A percentile compares a stretch with the other conserved stretches of the same genome.
Conservation (phyloP, 2,113 vertebrate species). For the Gadus chalcogrammus region DNA sequence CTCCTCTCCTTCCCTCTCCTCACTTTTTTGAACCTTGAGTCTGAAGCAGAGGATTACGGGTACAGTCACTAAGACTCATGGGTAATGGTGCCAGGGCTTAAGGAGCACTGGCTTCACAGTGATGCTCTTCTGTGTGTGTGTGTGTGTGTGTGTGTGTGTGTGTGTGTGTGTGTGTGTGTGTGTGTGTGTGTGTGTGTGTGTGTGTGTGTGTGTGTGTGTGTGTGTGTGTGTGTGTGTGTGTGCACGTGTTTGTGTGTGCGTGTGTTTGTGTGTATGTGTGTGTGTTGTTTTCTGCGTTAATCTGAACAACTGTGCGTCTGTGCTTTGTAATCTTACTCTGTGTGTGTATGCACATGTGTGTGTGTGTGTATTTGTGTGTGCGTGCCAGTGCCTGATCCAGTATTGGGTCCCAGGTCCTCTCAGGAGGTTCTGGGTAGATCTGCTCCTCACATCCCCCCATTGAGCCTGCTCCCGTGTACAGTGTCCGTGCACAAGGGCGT, state of each 20-base stretch:
- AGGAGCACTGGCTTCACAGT: conserved; percentile 8
- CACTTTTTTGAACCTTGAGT: not conserved
- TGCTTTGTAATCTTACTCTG: not conserved
- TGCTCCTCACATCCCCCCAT: not conserved
- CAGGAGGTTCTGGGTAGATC: not conserved
- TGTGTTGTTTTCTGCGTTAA: not conserved
- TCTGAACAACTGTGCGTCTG: not conserved
- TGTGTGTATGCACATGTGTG: not conserved
- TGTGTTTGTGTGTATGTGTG: not conserved
- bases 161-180: not conserved
- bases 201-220: not conserved
- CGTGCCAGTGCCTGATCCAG: not conserved
- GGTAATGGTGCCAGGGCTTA: conserved; percentile 24
- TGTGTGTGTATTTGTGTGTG: conserved; percentile 1
- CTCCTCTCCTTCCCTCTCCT: conserved; percentile 4
- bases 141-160: not conserved
- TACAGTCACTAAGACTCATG: conserved; percentile 22
- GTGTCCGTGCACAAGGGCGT: not conserved
- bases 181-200: not conserved
- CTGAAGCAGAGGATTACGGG: conserved; percentile 25
- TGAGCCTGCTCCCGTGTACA: not conserved
- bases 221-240: not conserved
- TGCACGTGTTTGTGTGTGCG: not conserved
- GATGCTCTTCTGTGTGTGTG: not conserved
- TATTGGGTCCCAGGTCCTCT: not conserved